A percentile compares a stretch with the other conserved stretches of the same genome.
These are phyloP conservation scores for Spongia lamella DNA, from an alignment of 37 sponge, comb jelly and placozoan genomes.

Conservation along the genomic window DNA sequence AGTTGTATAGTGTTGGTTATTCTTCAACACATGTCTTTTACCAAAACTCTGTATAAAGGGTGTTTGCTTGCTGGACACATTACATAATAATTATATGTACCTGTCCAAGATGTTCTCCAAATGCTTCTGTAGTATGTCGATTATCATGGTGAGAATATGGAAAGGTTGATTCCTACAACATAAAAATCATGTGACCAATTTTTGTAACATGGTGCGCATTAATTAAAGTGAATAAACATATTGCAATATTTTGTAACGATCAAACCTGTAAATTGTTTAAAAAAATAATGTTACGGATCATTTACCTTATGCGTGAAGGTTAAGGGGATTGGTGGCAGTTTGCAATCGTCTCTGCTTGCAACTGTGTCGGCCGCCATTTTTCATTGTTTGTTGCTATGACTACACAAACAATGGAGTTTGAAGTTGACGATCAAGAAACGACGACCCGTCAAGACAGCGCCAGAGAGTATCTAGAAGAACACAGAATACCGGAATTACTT, in stretches of 20 bases:
- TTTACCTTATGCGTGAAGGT: too few species aligned
- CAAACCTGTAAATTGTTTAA: too few species aligned
- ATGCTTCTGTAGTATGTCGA: conserved; percentile 50
- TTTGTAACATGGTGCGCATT: too few species aligned
- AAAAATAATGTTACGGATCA: too few species aligned
- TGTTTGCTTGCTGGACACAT: neutral
- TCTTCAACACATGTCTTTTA: conserved; percentile 20
- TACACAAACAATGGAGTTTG: conserved; percentile 6
- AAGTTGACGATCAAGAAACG: neutral
- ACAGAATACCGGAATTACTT: conserved; percentile 77
- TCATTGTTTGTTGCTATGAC: neutral
- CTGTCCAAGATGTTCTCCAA: conserved; percentile 67
- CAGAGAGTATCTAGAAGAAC: conserved; percentile 67
- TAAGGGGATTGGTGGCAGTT: too few species aligned
- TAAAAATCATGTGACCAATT: neutral
- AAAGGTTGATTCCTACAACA: neutral
- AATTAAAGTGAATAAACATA: too few species aligned
- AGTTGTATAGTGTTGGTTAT: conserved; percentile 58
- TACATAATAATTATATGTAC: conserved; percentile 20
- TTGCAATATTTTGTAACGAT: too few species aligned
- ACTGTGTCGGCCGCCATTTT: too few species aligned
- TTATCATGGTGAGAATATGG: conserved; percentile 80
- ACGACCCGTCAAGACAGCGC: conserved; percentile 29
- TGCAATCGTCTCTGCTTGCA: conserved; percentile 5
- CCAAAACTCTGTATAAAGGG: conserved; percentile 35